Evolutionary conservation across 2,113 vertebrate species (phyloP).

Genomic region (Stigmatopora nigra): DNA sequence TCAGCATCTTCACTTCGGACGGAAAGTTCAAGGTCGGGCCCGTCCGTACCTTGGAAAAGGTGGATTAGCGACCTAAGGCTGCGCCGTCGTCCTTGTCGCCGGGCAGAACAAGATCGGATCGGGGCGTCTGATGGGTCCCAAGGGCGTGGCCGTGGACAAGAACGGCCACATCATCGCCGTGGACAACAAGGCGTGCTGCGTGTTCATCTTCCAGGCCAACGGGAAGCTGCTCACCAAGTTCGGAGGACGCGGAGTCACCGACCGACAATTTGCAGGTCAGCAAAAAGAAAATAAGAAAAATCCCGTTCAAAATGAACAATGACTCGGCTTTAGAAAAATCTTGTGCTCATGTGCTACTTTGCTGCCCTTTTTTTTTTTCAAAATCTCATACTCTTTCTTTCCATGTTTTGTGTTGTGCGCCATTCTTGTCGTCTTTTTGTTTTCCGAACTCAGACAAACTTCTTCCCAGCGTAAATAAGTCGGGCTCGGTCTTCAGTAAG

Average conservation of each 20-base stretch:
- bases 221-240: constrained; percentile 92
- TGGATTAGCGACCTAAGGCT: too few species aligned
- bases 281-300: too few species aligned
- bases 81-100: background rate
- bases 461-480: constrained; percentile 73
- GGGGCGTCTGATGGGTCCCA: constrained; percentile 91
- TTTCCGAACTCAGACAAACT: constrained; percentile 71
- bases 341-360: background rate
- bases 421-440: constrained; percentile 25
- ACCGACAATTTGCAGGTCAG: constrained; percentile 88
- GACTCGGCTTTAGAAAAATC: too few species aligned
- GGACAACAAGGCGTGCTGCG: constrained; percentile 97
- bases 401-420: constrained; percentile 45
- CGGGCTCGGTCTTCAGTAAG: constrained; percentile 77
- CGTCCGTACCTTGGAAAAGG: background rate
- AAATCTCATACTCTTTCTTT: background rate
- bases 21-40: constrained; percentile 90
- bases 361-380: background rate
- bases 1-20: constrained; percentile 91
- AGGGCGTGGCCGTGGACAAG: constrained; percentile 87
- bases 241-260: constrained; percentile 82
- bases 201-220: constrained; percentile 96
- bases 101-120: constrained; percentile 88
- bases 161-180: constrained; percentile 95
- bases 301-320: too few species aligned